A percentile compares a stretch with the other conserved stretches of the same genome.
Evolutionary conservation across 1,140 invertebrate species (phyloP).

Genomic region (Pachypsylla venusta): DNA sequence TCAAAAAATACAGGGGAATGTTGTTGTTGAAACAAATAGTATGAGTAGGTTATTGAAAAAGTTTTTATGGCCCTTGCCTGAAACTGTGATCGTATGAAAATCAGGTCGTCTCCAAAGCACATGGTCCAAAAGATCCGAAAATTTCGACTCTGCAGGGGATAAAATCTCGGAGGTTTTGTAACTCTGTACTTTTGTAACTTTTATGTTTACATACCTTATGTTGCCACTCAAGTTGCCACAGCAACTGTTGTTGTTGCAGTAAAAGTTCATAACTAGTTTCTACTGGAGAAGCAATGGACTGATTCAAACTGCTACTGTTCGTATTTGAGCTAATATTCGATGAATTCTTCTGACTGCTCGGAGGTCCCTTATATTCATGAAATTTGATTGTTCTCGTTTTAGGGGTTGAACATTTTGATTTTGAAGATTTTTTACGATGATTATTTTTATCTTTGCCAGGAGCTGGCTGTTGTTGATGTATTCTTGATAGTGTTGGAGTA

Average conservation of each 20-base stretch:
- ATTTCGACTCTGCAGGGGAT: too few species aligned
- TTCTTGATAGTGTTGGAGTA: constrained; percentile 38
- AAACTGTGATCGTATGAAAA: too few species aligned
- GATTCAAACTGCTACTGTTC: constrained; percentile 32
- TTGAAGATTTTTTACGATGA: constrained; percentile 57
- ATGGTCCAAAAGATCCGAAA: too few species aligned
- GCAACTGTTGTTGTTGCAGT: constrained; percentile 83
- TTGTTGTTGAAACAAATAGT: too few species aligned
- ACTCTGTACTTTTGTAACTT: too few species aligned
- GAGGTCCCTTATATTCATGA: constrained; percentile 95
- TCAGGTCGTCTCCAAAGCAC: too few species aligned
- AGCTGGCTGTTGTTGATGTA: constrained; percentile 38
- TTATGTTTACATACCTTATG: constrained; percentile 40
- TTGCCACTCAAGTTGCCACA: constrained; percentile 68
- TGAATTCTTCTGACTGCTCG: constrained; percentile 62
- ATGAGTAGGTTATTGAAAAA: too few species aligned
- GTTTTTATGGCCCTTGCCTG: too few species aligned
- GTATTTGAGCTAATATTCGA: constrained; percentile 22
- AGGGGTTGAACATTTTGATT: constrained; percentile 51
- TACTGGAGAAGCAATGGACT: constrained; percentile 32
- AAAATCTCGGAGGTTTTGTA: too few species aligned
- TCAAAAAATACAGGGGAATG: too few species aligned
- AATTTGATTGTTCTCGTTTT: constrained; percentile 92
- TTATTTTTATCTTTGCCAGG: constrained; percentile 62
- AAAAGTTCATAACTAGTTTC: constrained; percentile 85